phyloP scores from a whole-genome alignment of 2,888 invertebrate genomes.

The Uropetala carovei region DNA sequence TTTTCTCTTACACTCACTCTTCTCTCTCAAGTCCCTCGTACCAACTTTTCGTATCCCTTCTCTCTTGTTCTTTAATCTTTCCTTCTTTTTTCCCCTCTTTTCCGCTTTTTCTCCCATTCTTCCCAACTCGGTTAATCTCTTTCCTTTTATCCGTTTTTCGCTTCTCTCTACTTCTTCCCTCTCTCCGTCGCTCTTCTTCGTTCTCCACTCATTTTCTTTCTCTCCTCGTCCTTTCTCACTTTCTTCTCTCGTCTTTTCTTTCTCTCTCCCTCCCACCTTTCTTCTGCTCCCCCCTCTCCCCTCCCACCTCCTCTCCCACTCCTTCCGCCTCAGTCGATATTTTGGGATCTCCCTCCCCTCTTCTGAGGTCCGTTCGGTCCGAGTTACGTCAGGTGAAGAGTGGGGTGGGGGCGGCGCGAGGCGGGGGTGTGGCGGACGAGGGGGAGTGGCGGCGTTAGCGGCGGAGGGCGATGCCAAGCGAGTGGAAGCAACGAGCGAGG shows the following conservation, averaged over 20 bases:
- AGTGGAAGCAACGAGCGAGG: background rate
- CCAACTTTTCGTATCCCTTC: background rate
- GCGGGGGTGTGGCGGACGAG: background rate
- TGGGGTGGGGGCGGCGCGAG: background rate
- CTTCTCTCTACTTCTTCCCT: background rate
- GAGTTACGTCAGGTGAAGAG: slow-evolving; percentile 44
- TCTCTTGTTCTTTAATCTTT: slow-evolving; percentile 3
- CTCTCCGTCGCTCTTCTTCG: background rate
- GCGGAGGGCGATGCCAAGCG: background rate
- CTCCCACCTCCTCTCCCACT: background rate
- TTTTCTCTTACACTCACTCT: background rate
- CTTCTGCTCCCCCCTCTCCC: background rate
- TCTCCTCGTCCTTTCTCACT: too few relatives aligned
- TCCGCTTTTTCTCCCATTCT: background rate
- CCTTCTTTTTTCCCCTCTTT: background rate
- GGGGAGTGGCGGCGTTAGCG: background rate
- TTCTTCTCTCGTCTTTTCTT: background rate
- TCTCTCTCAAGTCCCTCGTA: background rate
- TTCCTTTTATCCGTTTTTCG: background rate
- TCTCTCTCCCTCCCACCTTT: background rate
- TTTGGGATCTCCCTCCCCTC: slow-evolving; percentile 28
- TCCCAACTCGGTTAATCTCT: background rate
- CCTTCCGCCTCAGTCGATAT: slow-evolving; percentile 29
- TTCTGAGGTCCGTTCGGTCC: background rate
- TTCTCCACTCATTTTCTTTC: background rate